Evolutionary conservation across 2,888 invertebrate genomes (phyloP).

Genomic region (Drosophila longiperda): DNA sequence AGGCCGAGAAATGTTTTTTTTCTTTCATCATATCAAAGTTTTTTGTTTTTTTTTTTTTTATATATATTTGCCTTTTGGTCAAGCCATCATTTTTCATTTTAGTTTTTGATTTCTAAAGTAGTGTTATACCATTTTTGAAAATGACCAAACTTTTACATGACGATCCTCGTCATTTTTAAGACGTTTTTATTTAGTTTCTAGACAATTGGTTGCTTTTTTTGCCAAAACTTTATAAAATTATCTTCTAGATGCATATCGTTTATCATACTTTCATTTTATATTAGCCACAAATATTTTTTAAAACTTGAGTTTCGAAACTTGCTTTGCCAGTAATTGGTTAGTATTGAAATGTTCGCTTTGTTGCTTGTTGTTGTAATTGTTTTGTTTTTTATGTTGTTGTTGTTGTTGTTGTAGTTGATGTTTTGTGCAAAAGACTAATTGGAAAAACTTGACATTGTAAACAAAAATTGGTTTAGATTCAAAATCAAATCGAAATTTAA

Average conservation of each 20-base stretch:
- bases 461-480: constrained; percentile 79
- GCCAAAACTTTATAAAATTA: constrained; percentile 50
- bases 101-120: constrained; percentile 42
- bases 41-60: constrained; percentile 28
- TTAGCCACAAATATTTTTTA: constrained; percentile 69
- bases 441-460: constrained; percentile 37
- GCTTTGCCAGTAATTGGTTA: constrained; percentile 59
- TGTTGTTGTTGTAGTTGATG: constrained; percentile 56
- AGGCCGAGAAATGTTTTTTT: constrained; percentile 57
- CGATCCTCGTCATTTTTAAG: constrained; percentile 26
- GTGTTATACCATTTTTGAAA: constrained; percentile 18
- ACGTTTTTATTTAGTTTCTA: constrained; percentile 22
- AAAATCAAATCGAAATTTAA: constrained; percentile 44
- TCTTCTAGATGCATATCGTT: constrained; percentile 44
- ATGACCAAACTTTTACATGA: constrained; percentile 52
- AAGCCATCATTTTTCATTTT: constrained; percentile 51
- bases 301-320: constrained; percentile 68
- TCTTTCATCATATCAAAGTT: constrained; percentile 36
- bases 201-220: constrained; percentile 9
- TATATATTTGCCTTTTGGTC: constrained; percentile 42
- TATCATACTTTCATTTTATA: constrained; percentile 45
- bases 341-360: constrained; percentile 48
- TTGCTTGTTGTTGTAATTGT: constrained; percentile 41
- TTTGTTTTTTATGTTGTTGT: constrained; percentile 41
- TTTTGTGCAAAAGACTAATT: constrained; percentile 60